Conservation (phyloP, 2,797 vertebrate genomes). For the Hoplostethus atlanticus region DNA sequence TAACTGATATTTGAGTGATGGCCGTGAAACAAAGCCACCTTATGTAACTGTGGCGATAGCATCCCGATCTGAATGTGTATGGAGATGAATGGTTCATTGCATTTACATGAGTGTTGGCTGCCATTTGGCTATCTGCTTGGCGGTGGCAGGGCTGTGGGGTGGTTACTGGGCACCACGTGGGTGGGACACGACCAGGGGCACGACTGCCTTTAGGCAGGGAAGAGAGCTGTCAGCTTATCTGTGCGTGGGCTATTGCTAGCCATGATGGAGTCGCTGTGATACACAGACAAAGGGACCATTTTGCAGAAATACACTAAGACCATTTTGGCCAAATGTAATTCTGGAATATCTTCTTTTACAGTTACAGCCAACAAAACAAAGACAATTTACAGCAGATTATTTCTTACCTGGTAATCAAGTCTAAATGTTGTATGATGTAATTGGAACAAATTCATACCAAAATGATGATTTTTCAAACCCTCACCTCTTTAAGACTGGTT, state of each 20-base stretch:
- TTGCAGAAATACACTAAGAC: conserved; percentile 14
- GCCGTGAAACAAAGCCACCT: conserved; percentile 9
- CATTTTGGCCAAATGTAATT: conserved; percentile 9
- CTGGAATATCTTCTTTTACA: conserved; percentile 33
- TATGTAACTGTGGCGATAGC: conserved; percentile 27
- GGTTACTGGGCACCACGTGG: conserved; percentile 57
- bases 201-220: conserved; percentile 32
- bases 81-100: conserved; percentile 32
- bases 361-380: conserved; percentile 1
- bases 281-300: neutral
- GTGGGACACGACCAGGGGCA: conserved; percentile 33
- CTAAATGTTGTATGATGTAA: neutral
- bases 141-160: conserved; percentile 37
- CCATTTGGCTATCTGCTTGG: conserved; percentile 59
- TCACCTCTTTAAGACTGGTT: neutral
- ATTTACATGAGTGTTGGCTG: conserved; percentile 54
- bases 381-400: neutral
- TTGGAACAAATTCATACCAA: neutral
- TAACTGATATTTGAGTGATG: conserved; percentile 13
- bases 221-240: conserved; percentile 47
- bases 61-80: conserved; percentile 37
- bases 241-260: conserved; percentile 18
- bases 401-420: too few species aligned
- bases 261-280: conserved; percentile 14
- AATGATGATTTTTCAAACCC: neutral